These are phyloP conservation scores for Apamea anceps DNA, from an alignment of 2,888 invertebrate species.

Conservation along the genomic window DNA sequence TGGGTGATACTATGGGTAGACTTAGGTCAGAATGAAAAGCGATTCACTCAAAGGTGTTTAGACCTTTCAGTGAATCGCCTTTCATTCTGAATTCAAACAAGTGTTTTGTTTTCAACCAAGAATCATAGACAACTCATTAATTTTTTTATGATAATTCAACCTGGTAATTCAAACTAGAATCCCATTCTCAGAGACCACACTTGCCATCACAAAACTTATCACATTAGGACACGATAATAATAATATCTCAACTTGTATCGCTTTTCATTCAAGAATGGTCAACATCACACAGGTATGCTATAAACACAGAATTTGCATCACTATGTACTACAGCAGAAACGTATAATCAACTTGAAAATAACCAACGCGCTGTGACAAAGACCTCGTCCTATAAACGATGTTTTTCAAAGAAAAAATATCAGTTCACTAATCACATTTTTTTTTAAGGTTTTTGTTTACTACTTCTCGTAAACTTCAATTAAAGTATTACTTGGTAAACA, in stretches of 20 bases:
- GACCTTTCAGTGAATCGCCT: too few relatives aligned
- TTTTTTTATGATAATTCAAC: too few relatives aligned
- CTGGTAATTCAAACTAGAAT: background rate
- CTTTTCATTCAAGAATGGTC: conserved; percentile 21
- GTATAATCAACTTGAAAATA: conserved; percentile 49
- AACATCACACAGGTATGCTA: conserved; percentile 1
- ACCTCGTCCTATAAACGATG: conserved; percentile 54
- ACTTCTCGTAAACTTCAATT: conserved; percentile 49
- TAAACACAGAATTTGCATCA: conserved; percentile 41
- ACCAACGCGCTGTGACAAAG: conserved; percentile 39
- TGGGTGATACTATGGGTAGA: background rate
- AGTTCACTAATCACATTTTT: conserved; percentile 19
- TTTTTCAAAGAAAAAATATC: conserved; percentile 36
- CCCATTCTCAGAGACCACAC: background rate
- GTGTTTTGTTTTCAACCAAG: background rate
- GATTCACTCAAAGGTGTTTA: too few relatives aligned
- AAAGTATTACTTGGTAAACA: conserved; percentile 53
- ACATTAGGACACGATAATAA: background rate
- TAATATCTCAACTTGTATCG: background rate
- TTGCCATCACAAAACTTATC: background rate
- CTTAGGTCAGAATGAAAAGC: background rate
- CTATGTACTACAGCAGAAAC: conserved; percentile 23
- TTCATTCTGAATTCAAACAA: background rate
- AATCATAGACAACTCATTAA: background rate
- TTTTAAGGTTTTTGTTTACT: conserved; percentile 24